These are phyloP conservation scores for Ctenochaetus hawaiiensis DNA, from an alignment of 2,797 vertebrate species.

Conservation along the genomic window DNA sequence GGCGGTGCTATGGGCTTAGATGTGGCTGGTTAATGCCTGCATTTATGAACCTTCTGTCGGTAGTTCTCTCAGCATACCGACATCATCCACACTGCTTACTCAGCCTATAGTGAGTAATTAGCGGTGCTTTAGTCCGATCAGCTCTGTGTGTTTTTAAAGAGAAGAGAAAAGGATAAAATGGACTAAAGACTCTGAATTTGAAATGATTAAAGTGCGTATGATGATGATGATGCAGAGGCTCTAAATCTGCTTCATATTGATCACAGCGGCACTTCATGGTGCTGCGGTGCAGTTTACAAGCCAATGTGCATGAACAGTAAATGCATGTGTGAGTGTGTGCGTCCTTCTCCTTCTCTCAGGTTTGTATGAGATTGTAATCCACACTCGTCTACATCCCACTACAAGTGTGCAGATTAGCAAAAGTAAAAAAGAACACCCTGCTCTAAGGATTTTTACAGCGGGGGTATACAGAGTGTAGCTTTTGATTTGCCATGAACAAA, in stretches of 20 bases:
- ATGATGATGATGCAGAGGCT: slow-evolving; percentile 51
- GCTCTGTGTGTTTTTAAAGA: slow-evolving; percentile 54
- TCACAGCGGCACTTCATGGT: slow-evolving; percentile 29
- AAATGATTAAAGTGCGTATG: slow-evolving; percentile 50
- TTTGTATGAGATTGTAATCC: slow-evolving; percentile 51
- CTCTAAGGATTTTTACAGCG: slow-evolving; percentile 57
- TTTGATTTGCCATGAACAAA: slow-evolving; percentile 59
- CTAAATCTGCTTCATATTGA: slow-evolving; percentile 60
- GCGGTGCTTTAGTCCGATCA: slow-evolving; percentile 66
- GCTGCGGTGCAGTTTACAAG: slow-evolving; percentile 13
- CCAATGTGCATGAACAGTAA: not conserved
- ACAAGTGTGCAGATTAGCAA: slow-evolving; percentile 61
- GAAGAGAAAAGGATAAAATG: slow-evolving; percentile 42
- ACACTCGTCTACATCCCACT: slow-evolving; percentile 42
- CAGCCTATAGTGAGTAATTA: slow-evolving; percentile 78
- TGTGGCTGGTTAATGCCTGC: slow-evolving; percentile 72
- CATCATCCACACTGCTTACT: slow-evolving; percentile 71
- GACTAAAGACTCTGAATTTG: slow-evolving; percentile 49
- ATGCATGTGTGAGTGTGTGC: not conserved
- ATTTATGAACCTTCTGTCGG: slow-evolving; percentile 79
- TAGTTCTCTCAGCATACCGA: slow-evolving; percentile 69
- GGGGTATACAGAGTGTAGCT: slow-evolving; percentile 38
- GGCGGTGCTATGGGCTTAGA: slow-evolving; percentile 71
- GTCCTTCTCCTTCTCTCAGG: slow-evolving; percentile 18
- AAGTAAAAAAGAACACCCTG: slow-evolving; percentile 45